Base-by-base conservation (phyloP, 2,113 vertebrate species). In the Salvator merianae region DNA sequence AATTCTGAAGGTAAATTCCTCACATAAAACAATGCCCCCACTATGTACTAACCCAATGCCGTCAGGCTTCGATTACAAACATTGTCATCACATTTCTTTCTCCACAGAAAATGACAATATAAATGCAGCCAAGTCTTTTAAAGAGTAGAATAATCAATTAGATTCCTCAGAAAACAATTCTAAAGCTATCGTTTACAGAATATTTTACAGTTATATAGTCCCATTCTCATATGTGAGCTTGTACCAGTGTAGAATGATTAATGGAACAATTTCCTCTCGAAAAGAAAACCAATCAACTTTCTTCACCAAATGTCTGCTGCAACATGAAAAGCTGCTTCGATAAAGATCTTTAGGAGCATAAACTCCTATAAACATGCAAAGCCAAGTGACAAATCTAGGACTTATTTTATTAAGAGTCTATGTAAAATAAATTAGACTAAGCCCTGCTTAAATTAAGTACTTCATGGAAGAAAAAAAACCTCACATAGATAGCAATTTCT, bases 251-350 rank as follows among this genome's bases (percentile, higher is more conserved):
- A 79, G 53, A 72, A 93, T 90, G 94, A 96, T 95, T 96, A 96
- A 94, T 88, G 91, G 94, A 95, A 96, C 94, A 96, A 95, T 96
- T 94, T 96, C 91, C 94, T 92, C 93, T 95, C 92, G 94, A 96
- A 95, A 95, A 95, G 93, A 95, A 97, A 96, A 96, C 94, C 96
- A 96, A 96, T 96, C 93, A 96, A 95, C 94, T 93, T 92, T 93
- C 95, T 95, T 94, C 95, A 95, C 95, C 96, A 96, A 96, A 96
- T 96, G 94, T 96, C 94, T 96, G 93, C 91, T 95, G 92, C 94
- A 95, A 94, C 92, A 94, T 0, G 91, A 94, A 96, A 96, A 96
- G 95, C 96, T 95, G 95, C 94, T 95, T 94, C 32, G 79, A 92
- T 93, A 95, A 93, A 95, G 93, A 95, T 90, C 93, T 93, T 94